A percentile compares a stretch with the other conserved stretches of the same genome.
phyloP scores from a whole-genome alignment of 2,113 vertebrate genomes.

The Malurus alboscapulatus region DNA sequence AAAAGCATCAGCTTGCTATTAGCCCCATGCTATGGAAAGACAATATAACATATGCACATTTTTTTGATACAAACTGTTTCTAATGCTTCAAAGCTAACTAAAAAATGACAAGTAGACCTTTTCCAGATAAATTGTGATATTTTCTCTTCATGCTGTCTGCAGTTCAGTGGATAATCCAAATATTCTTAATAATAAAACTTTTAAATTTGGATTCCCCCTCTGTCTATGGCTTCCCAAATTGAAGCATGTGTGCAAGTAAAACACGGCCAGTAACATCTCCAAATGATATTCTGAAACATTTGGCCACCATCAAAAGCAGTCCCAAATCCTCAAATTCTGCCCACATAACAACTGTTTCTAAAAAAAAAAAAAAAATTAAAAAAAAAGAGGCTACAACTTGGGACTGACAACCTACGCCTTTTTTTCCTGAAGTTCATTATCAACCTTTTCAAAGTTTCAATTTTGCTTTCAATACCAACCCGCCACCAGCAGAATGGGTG shows the following conservation, averaged over 20 bases:
- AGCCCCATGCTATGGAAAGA: neutral
- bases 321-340: neutral
- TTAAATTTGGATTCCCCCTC: neutral
- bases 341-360: neutral
- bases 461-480: constrained; percentile 74
- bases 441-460: neutral
- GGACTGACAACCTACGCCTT: neutral
- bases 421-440: neutral
- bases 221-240: neutral
- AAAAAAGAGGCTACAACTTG: neutral
- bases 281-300: neutral
- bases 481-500: constrained; percentile 93
- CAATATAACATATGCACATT: neutral
- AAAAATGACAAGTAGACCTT: neutral
- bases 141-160: neutral
- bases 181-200: neutral
- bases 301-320: neutral
- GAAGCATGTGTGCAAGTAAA: neutral
- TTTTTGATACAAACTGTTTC: neutral
- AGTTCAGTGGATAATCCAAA: neutral
- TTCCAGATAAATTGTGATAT: neutral
- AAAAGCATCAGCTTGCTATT: neutral
- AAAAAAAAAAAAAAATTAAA: neutral
- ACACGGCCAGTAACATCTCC: neutral
- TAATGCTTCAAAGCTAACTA: neutral